These are phyloP conservation scores for Muscina levida DNA, from an alignment of 2,888 invertebrate species.

Conservation along the genomic window DNA sequence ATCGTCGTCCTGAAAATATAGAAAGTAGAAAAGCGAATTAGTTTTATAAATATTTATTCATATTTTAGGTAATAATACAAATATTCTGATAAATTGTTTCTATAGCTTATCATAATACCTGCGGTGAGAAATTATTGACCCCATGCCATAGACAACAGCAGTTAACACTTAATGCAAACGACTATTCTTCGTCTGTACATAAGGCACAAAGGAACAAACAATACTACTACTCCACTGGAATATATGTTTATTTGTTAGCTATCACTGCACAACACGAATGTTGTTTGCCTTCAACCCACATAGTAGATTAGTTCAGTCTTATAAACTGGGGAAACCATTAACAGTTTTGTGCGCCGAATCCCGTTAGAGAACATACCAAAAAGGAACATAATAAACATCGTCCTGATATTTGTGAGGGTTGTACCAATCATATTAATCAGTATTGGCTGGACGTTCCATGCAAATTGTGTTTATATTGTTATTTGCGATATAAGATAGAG, in stretches of 20 bases:
- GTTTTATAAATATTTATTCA: background rate
- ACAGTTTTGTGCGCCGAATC: conserved; percentile 33
- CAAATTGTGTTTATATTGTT: too few relatives aligned
- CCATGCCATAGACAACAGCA: background rate
- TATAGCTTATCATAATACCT: too few relatives aligned
- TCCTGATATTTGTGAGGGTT: too few relatives aligned
- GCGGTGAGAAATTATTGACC: too few relatives aligned
- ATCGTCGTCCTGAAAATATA: conserved; percentile 62
- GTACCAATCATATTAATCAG: too few relatives aligned
- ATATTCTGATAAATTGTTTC: background rate
- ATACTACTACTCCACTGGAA: too few relatives aligned
- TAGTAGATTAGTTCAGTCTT: background rate
- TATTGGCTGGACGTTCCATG: too few relatives aligned
- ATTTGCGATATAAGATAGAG: too few relatives aligned
- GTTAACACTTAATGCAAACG: too few relatives aligned
- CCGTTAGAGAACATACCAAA: background rate
- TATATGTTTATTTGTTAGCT: background rate
- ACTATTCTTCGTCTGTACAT: conserved; percentile 6
- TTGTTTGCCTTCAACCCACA: too few relatives aligned
- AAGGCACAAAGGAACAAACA: conserved; percentile 26
- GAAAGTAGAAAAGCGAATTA: conserved; percentile 35
- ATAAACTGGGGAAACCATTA: background rate
- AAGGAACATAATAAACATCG: background rate
- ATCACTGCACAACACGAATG: background rate
- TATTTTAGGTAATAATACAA: background rate